Base-by-base conservation (phyloP, 92 coral and sea anemone species). In the Epizoanthus illoricatus region DNA sequence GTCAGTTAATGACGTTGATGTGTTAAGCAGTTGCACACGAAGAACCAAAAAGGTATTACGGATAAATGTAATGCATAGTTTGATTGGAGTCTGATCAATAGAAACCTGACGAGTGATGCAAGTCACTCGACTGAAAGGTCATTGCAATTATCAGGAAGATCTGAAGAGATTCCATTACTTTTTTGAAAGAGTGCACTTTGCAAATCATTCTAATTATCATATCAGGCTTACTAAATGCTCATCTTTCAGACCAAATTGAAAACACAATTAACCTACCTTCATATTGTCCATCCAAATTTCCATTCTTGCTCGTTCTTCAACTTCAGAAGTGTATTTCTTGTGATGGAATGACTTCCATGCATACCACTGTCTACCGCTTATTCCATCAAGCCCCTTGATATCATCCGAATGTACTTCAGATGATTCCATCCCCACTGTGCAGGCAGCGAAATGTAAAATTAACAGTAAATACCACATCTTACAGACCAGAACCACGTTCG, bases 281-380 rank as follows among this genome's bases (percentile, higher is more conserved):
- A 91, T 80, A 71, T 91, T 93, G 56, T 93, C 80, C 41, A 56
- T 75, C 97, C 97, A 93, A 54, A 91, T 87, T 2, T 91, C 93
- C 5, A 68, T 73, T 10, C 98, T 79, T 42, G 85, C 87, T 1
- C 59, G 81, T 72, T 93, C 98, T 58, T 93, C 95, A 16, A 36
- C 60, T 57, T 69, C 66, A 4, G 90, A 71, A 0, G 69, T 20
- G 75, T 93, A 91, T 5, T 63, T 52, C 74, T 91, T 93, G 47
- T 78, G 83, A 63, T 91, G 93, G 23, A 80, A 85, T 1, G 60
- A 36, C 55, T 89, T 93, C 95, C 98, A 93, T 6, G 94, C 98
- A 11, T 83, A 40, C 98, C 98, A 93, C 76, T 91, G 82, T 40
- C 55, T 60, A 63, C 15, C 10, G 52, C 45, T 54, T 7, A 42